Evolutionary conservation across 2,888 invertebrate genomes (phyloP).

Genomic region (Leptarthrus brevirostris): DNA sequence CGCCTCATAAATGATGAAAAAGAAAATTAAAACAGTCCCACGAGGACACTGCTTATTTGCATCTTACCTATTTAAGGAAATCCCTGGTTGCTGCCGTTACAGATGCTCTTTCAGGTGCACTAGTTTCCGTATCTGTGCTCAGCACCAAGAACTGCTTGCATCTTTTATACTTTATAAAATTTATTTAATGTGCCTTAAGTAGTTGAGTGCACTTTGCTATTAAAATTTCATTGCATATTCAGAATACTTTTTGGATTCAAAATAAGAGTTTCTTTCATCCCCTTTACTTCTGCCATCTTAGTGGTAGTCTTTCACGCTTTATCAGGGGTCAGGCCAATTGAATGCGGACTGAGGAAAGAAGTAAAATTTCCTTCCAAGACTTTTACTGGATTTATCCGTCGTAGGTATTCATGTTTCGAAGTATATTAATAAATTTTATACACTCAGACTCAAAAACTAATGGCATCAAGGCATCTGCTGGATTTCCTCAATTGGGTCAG

Average conservation of each 20-base stretch:
- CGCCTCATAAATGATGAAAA: slow-evolving; percentile 11
- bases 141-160: slow-evolving; percentile 22
- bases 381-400: neutral
- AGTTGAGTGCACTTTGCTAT: slow-evolving; percentile 42
- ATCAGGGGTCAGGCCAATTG: too few species aligned
- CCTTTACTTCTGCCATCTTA: neutral
- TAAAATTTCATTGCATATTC: slow-evolving; percentile 43
- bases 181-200: slow-evolving; percentile 41
- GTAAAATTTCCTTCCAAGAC: too few species aligned
- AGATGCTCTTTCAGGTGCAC: slow-evolving; percentile 19
- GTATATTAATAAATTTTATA: too few species aligned
- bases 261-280: neutral
- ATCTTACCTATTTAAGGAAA: slow-evolving; percentile 28
- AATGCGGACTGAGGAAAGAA: too few species aligned
- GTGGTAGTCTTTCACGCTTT: too few species aligned
- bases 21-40: slow-evolving; percentile 27
- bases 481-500: neutral
- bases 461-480: neutral
- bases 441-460: too few species aligned
- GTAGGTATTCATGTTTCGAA: neutral
- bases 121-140: neutral
- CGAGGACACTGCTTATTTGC: slow-evolving; percentile 26
- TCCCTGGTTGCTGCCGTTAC: neutral
- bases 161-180: slow-evolving; percentile 44
- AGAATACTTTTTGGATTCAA: neutral